Conservation (phyloP, 2,797 vertebrate species). For the Sorex maritimensis region DNA sequence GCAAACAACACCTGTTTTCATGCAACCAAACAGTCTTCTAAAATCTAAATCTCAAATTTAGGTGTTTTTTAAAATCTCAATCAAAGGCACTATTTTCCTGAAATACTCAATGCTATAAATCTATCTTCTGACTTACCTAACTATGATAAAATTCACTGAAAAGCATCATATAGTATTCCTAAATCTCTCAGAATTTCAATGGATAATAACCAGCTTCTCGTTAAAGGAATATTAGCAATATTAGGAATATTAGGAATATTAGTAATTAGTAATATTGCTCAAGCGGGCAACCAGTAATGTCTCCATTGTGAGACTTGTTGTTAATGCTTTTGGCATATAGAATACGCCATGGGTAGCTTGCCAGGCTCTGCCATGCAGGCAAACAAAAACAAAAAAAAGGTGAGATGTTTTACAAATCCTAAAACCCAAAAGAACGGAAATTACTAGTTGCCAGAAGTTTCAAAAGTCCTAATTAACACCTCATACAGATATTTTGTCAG, state of each 20-base stretch:
- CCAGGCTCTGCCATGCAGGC: too few species aligned
- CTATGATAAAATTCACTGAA: background rate
- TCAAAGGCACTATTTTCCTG: background rate
- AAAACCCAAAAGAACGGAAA: too few species aligned
- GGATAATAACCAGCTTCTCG: background rate
- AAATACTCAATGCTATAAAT: slow-evolving; percentile 31
- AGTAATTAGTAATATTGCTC: too few species aligned
- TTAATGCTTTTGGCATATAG: too few species aligned
- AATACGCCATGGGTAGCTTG: too few species aligned
- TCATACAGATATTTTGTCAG: too few species aligned
- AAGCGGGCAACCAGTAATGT: background rate
- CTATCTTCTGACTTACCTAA: background rate
- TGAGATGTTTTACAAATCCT: too few species aligned
- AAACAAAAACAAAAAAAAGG: too few species aligned
- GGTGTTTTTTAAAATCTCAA: background rate
- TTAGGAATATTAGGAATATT: too few species aligned
- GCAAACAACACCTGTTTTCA: background rate
- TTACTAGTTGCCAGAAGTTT: too few species aligned
- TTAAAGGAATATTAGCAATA: background rate
- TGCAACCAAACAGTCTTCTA: background rate
- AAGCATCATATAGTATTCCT: background rate
- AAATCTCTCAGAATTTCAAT: background rate
- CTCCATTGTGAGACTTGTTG: too few species aligned
- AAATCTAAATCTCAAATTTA: background rate
- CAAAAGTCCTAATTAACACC: too few species aligned